These are phyloP conservation scores for Onychorhynchus coronatus DNA, from an alignment of 2,113 vertebrate genomes.

Conservation along the genomic window DNA sequence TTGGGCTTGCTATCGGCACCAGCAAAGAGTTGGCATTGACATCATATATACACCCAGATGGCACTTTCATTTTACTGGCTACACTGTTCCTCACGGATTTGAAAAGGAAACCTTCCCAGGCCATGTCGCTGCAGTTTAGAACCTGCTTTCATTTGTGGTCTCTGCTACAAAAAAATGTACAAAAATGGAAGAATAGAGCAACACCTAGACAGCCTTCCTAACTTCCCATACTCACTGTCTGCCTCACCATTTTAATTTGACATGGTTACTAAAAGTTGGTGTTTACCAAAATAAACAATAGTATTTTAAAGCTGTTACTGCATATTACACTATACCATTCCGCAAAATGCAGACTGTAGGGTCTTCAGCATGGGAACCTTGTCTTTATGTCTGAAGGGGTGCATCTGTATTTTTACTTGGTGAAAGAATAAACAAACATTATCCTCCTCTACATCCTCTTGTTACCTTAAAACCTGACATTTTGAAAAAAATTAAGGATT, in stretches of 20 bases:
- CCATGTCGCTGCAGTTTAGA: slow-evolving; percentile 46
- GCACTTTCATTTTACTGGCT: slow-evolving; percentile 72
- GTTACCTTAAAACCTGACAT: neutral
- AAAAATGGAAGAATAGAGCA: slow-evolving; percentile 1
- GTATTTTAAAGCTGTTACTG: neutral
- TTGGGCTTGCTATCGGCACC: slow-evolving; percentile 67
- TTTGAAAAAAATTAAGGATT: neutral
- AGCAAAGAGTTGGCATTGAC: slow-evolving; percentile 70
- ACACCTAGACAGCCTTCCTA: neutral
- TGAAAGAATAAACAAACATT: neutral
- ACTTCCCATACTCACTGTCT: neutral
- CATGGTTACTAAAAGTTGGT: neutral
- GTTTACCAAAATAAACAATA: neutral
- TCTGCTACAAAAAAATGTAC: neutral
- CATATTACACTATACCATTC: neutral
- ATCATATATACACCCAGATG: slow-evolving; percentile 75
- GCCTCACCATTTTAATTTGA: neutral
- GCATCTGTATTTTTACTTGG: neutral
- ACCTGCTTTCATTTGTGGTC: slow-evolving; percentile 6
- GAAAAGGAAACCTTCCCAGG: slow-evolving; percentile 62
- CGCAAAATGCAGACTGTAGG: neutral
- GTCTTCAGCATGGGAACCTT: neutral
- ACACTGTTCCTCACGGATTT: slow-evolving; percentile 67
- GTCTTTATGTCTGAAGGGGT: neutral
- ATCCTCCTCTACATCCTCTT: neutral